A percentile compares a stretch with the other conserved stretches of the same genome.
Conservation (phyloP, 1,140 invertebrate genomes). For the Drosophila athabasca region DNA sequence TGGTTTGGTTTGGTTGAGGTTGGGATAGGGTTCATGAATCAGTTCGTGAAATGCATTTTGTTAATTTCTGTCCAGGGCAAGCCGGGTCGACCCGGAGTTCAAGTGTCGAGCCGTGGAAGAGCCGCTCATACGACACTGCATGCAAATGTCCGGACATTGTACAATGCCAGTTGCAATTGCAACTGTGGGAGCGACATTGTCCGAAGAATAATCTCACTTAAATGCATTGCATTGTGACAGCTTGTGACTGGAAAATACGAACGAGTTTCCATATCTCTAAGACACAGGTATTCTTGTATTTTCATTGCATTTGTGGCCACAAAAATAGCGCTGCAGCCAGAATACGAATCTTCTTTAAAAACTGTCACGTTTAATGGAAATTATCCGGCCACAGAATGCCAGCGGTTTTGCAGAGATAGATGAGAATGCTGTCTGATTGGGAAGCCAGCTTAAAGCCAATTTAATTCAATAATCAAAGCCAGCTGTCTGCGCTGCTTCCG, state of each 20-base stretch:
- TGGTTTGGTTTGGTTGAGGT: too few relatives aligned
- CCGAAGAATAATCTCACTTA: slow-evolving; percentile 50
- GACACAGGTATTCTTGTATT: slow-evolving; percentile 19
- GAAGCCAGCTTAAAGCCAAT: slow-evolving; percentile 26
- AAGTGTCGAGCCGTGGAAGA: not conserved
- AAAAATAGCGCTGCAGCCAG: too few relatives aligned
- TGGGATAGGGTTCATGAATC: slow-evolving; percentile 8
- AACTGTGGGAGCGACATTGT: slow-evolving; percentile 36
- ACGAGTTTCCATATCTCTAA: slow-evolving; percentile 11
- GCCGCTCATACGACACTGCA: slow-evolving; percentile 7
- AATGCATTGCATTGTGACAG: slow-evolving; percentile 53
- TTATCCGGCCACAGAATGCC: slow-evolving; percentile 25
- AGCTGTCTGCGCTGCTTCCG: slow-evolving; percentile 41
- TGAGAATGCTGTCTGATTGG: slow-evolving; percentile 41
- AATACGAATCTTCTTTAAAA: slow-evolving; percentile 14
- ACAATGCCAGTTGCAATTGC: slow-evolving; percentile 24
- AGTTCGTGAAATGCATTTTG: slow-evolving; percentile 45
- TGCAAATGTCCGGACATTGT: slow-evolving; percentile 25
- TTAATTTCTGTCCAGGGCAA: slow-evolving; percentile 38
- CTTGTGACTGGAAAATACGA: slow-evolving; percentile 9
- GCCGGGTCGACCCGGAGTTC: slow-evolving; percentile 11
- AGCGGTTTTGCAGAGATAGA: not conserved
- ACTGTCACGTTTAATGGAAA: slow-evolving; percentile 36
- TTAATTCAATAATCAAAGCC: slow-evolving; percentile 35
- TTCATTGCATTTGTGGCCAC: slow-evolving; percentile 40